These are phyloP conservation scores for Ferrisia virgata DNA, from an alignment of 2,888 invertebrate genomes.

Conservation along the genomic window DNA sequence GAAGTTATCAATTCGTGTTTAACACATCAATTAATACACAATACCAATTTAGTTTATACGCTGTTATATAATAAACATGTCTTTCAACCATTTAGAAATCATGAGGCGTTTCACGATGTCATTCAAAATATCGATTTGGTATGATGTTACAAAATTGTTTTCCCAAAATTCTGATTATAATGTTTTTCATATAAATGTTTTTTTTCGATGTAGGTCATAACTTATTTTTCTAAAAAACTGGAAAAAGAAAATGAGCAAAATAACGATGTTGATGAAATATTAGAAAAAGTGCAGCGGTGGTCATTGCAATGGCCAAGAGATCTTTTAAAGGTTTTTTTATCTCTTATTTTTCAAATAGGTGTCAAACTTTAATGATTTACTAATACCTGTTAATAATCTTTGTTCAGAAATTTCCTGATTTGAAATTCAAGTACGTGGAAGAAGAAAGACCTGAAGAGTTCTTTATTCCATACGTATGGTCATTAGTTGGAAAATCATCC, in stretches of 20 bases:
- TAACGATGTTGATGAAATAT: constrained; percentile 80
- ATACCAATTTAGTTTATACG: constrained; percentile 91
- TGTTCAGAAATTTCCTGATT: constrained; percentile 90
- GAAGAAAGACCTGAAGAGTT: constrained; percentile 98
- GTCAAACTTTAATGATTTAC: background rate
- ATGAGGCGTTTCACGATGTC: constrained; percentile 87
- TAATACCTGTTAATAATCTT: constrained; percentile 18
- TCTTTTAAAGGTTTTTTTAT: constrained; percentile 66
- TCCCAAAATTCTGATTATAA: background rate
- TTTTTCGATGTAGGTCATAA: constrained; percentile 60
- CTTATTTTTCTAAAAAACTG: constrained; percentile 66
- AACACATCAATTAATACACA: constrained; percentile 79
- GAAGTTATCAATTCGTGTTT: constrained; percentile 97
- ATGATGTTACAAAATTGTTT: constrained; percentile 50
- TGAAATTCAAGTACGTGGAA: constrained; percentile 98
- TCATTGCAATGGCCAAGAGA: constrained; percentile 92
- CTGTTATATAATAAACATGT: constrained; percentile 87
- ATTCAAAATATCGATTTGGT: constrained; percentile 94
- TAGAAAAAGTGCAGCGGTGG: constrained; percentile 84
- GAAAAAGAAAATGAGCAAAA: constrained; percentile 60
- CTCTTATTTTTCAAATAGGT: background rate
- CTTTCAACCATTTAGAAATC: constrained; percentile 80
- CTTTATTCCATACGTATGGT: constrained; percentile 99
- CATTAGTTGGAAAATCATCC: constrained; percentile 61
- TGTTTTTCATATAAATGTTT: constrained; percentile 2